Evolutionary conservation across 2,888 invertebrate species (phyloP).

Genomic region (Leistus spinibarbis): DNA sequence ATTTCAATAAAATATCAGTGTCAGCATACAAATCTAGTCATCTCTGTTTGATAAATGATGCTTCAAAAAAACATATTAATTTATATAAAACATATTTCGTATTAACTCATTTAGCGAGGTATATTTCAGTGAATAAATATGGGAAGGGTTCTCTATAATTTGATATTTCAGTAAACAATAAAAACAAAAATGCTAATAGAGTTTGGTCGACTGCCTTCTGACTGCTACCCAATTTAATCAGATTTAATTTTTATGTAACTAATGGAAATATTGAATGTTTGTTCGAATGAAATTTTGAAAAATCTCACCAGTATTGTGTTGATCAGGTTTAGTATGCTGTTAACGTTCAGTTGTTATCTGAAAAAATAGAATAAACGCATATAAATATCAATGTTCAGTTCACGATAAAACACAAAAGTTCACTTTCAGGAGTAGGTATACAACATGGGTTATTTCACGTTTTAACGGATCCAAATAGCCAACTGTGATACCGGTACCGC

Average conservation of each 20-base stretch:
- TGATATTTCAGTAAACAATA: too few species aligned
- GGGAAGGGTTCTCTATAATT: too few species aligned
- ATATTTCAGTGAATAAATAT: too few species aligned
- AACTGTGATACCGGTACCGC: constrained; percentile 2
- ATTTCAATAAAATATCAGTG: neutral
- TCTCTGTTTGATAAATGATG: too few species aligned
- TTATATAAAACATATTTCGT: neutral
- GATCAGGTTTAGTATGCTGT: neutral
- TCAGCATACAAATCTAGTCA: neutral
- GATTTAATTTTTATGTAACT: too few species aligned
- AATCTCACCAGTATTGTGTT: neutral
- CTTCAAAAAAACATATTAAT: neutral
- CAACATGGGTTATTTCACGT: neutral
- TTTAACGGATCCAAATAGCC: neutral
- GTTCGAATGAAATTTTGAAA: neutral
- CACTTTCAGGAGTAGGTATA: neutral
- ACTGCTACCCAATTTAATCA: too few species aligned
- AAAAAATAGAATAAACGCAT: neutral
- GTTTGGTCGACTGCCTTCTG: too few species aligned
- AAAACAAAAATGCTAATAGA: too few species aligned
- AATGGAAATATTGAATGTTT: too few species aligned
- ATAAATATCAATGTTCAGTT: constrained; percentile 2
- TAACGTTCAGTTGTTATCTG: neutral
- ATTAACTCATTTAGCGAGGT: too few species aligned
- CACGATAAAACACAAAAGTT: neutral